These are phyloP conservation scores for Blennius ocellaris DNA, from an alignment of 2,113 vertebrate genomes.

Conservation along the genomic window DNA sequence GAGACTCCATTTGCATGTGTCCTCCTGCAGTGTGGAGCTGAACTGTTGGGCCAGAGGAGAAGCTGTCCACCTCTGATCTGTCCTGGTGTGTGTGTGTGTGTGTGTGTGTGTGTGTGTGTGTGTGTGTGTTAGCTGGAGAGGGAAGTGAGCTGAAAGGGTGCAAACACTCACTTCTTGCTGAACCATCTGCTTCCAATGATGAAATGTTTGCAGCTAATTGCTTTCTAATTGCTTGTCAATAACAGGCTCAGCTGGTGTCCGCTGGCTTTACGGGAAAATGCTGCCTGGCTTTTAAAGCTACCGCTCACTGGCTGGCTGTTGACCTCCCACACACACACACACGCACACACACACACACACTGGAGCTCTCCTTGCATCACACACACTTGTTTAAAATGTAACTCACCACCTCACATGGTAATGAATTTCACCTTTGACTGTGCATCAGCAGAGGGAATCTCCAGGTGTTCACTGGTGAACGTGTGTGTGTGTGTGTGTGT, in stretches of 20 bases:
- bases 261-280: conserved; percentile 61
- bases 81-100: not conserved
- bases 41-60: conserved; percentile 31
- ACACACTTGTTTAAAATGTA: conserved; percentile 30
- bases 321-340: not conserved
- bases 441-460: conserved; percentile 31
- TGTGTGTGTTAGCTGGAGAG: too few relatives aligned
- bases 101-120: too few relatives aligned
- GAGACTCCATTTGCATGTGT: not conserved
- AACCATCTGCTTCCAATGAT: conserved; percentile 82
- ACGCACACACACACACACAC: conserved; percentile 1
- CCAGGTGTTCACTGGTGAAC: too few relatives aligned
- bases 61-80: conserved; percentile 43
- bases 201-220: conserved; percentile 77
- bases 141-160: conserved; percentile 36
- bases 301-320: not conserved
- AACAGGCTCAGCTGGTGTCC: conserved; percentile 81
- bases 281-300: conserved; percentile 34
- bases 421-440: conserved; percentile 63
- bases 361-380: conserved; percentile 27
- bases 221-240: conserved; percentile 84
- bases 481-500: too few relatives aligned
- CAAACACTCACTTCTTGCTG: conserved; percentile 57
- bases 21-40: too few relatives aligned
- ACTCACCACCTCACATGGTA: conserved; percentile 16